These are phyloP conservation scores for Sminthurides bifidus DNA, from an alignment of 1,140 invertebrate species.

Conservation along the genomic window DNA sequence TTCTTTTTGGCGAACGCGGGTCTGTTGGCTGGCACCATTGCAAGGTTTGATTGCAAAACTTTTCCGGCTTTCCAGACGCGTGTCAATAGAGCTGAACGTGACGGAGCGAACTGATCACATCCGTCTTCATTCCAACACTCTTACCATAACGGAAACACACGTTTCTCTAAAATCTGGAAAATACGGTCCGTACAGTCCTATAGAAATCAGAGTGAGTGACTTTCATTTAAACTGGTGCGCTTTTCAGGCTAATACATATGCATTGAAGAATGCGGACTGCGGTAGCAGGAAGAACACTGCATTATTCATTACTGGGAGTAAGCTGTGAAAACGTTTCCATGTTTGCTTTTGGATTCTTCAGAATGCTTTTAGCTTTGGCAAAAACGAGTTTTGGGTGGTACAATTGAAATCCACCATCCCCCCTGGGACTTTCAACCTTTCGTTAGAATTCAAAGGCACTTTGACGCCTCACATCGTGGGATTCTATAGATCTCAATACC, in stretches of 20 bases:
- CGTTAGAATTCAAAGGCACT: constrained; percentile 54
- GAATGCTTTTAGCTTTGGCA: constrained; percentile 40
- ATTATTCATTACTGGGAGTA: too few relatives aligned
- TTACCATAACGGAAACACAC: constrained; percentile 23
- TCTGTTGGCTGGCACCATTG: too few relatives aligned
- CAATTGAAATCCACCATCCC: constrained; percentile 41
- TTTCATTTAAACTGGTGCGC: too few relatives aligned
- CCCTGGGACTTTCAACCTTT: constrained; percentile 49
- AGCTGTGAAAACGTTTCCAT: too few relatives aligned
- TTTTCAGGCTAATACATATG: too few relatives aligned
- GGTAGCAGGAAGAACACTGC: too few relatives aligned
- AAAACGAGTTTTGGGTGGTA: constrained; percentile 56
- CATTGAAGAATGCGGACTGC: too few relatives aligned
- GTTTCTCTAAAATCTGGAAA: background rate
- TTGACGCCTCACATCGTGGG: constrained; percentile 55
- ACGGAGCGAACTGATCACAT: constrained; percentile 35
- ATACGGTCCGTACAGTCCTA: too few relatives aligned
- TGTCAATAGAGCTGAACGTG: constrained; percentile 28
- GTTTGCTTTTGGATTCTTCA: too few relatives aligned
- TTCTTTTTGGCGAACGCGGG: too few relatives aligned
- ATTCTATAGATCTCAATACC: constrained; percentile 65
- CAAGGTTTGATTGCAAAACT: background rate
- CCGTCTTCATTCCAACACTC: constrained; percentile 37
- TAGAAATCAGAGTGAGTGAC: too few relatives aligned
- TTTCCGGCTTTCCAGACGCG: background rate